Conservation (phyloP, 2,113 vertebrate species). For the Plecotus auritus region DNA sequence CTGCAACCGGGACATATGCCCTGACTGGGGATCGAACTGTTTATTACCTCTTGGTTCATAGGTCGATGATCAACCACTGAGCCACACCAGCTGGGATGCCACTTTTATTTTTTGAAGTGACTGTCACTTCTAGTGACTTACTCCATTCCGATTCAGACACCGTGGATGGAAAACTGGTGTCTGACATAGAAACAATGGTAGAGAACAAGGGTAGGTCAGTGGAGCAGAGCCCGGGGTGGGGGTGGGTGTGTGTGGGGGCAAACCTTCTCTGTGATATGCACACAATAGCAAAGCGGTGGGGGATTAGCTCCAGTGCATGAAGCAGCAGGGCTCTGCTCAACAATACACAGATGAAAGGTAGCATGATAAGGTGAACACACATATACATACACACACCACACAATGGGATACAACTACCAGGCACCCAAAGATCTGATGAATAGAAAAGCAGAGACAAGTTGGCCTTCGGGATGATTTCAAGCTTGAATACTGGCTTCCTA, state of each 20-base stretch:
- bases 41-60: too few species aligned
- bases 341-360: neutral
- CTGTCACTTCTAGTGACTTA: slow-evolving; percentile 41
- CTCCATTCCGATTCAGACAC: neutral
- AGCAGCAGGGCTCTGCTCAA: neutral
- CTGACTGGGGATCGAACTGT: too few species aligned
- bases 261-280: neutral
- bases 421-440: neutral
- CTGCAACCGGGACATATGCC: too few species aligned
- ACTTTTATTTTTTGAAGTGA: neutral
- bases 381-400: neutral
- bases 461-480: neutral
- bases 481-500: neutral
- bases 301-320: neutral
- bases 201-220: neutral
- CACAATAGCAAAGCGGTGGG: neutral
- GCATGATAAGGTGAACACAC: too few species aligned
- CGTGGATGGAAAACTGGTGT: neutral
- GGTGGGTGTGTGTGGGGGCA: too few species aligned
- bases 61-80: too few species aligned
- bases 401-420: neutral
- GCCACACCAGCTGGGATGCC: too few species aligned
- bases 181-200: neutral
- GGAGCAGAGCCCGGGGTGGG: neutral
- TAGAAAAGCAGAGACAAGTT: neutral